Conservation (phyloP, 1,140 invertebrate species). For the Achatina immaculata region DNA sequence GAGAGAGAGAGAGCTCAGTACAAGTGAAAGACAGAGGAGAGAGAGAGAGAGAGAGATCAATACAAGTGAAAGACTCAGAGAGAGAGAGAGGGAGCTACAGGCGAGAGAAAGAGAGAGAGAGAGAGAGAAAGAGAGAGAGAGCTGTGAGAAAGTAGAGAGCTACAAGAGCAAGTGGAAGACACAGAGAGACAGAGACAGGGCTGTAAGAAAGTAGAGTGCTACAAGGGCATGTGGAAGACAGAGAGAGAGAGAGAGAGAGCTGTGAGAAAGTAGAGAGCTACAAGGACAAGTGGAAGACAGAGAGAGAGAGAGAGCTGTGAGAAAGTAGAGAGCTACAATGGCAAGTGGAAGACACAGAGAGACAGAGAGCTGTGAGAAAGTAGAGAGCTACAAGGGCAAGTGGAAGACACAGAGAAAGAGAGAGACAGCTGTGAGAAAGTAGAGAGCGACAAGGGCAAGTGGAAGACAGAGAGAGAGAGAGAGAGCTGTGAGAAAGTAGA, state of each 20-base stretch:
- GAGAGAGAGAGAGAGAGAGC: not conserved
- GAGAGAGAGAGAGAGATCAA: not conserved
- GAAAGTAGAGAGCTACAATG: constrained; percentile 9
- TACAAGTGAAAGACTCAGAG: not conserved
- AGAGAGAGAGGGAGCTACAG: not conserved
- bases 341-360: constrained; percentile 8
- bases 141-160: not conserved
- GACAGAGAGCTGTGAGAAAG: too few species aligned
- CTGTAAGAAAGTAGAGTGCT: not conserved
- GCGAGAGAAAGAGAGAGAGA: not conserved
- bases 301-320: constrained; percentile 20
- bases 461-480: constrained; percentile 21
- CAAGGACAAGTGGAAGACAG: constrained; percentile 21
- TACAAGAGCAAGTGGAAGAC: not conserved
- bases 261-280: not conserved
- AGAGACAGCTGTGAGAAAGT: not conserved
- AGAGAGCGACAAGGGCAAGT: constrained; percentile 16
- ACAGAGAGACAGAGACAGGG: not conserved
- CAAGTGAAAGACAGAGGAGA: not conserved
- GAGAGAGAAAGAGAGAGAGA: constrained; percentile 6
- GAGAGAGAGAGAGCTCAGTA: constrained; percentile 15
- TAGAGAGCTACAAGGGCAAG: not conserved
- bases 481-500: too few species aligned
- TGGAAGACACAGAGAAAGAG: constrained; percentile 20
- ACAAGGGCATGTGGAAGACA: not conserved